A percentile compares a stretch with the other conserved stretches of the same genome.
These are phyloP conservation scores for Lasioglossum leucozonium DNA, from an alignment of 2,888 invertebrate species.

Conservation along the genomic window DNA sequence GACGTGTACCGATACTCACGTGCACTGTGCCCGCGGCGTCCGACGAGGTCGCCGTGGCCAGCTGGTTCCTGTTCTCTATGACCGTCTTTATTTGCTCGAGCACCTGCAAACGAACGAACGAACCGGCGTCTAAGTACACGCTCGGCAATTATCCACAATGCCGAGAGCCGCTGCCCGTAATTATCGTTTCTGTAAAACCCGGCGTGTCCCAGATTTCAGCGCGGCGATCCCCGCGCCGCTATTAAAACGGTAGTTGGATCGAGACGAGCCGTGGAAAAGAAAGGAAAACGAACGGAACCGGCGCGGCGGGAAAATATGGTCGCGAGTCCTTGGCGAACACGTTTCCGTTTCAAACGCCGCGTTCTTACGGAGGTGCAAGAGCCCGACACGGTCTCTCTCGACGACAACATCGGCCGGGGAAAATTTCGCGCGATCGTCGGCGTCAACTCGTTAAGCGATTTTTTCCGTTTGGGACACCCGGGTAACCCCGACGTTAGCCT, in stretches of 20 bases:
- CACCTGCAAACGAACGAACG: slow-evolving; percentile 76
- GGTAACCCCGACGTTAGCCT: background rate
- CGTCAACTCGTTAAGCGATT: background rate
- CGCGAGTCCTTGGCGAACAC: background rate
- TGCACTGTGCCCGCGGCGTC: slow-evolving; percentile 71
- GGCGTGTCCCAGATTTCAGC: slow-evolving; percentile 40
- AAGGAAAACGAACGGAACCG: background rate
- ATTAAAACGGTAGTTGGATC: slow-evolving; percentile 32
- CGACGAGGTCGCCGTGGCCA: slow-evolving; percentile 76
- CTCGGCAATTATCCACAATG: slow-evolving; percentile 51
- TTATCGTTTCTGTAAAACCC: slow-evolving; percentile 45
- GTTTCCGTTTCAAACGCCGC: slow-evolving; percentile 6
- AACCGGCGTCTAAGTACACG: slow-evolving; percentile 36
- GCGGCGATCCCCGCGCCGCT: slow-evolving; percentile 7
- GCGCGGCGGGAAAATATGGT: background rate
- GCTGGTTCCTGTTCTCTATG: slow-evolving; percentile 82
- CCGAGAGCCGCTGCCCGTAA: slow-evolving; percentile 38
- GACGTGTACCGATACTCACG: slow-evolving; percentile 73
- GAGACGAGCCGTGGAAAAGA: background rate
- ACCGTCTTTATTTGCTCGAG: slow-evolving; percentile 83
- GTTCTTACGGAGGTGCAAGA: background rate
- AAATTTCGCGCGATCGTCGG: background rate
- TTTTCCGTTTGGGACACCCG: background rate
- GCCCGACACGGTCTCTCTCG: background rate
- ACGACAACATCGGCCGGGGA: background rate